Base-by-base conservation (phyloP, 2,113 vertebrate genomes). In the Xiphorhynchus elegans region DNA sequence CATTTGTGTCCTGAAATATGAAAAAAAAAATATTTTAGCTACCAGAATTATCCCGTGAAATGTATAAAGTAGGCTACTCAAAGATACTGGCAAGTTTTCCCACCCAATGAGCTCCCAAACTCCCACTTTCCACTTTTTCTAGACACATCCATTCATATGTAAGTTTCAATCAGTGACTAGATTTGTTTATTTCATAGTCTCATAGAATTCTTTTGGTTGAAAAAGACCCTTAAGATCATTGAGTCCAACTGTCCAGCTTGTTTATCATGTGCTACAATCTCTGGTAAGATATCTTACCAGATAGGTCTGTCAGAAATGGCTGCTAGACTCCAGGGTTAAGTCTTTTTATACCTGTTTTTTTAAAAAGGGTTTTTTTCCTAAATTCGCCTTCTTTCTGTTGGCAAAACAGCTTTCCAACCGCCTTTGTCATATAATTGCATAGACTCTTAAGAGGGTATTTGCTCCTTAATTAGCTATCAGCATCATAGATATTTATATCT, bases 191-290 rank as follows among this genome's bases (percentile, higher is more conserved):
- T 84, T 73, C 9, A 18, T 31, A 16, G 8, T 76, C 8, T 31
- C 6, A 17, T 17, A 37, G 12, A 69, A 60, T 37, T 2, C 15
- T 66, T 85, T 33, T 19, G 3, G 2, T 79, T 53, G 11, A 11
- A 49, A 49, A 91, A 79, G 3, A n/a, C 15, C 7, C 3, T 40
- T 59, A 74, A 47, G 29, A 47, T 24, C 24, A 69, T 37, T 0
- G 0, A 63, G 3, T 55, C 5, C 11, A 33, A 20, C 11, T 42
- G 2, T 37, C 9, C 3, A 21, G 15, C 47, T 55, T 78, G 3
- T 37, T 60, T 49, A 69, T 77, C 28, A 28, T 21, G 20, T 58
- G 12, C 26, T 50, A 76, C 15, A 70, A 72, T 50, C 10, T 56
- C 4, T 8, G 18, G 26, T 46, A 82, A 68, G 16, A 44, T 49